These are phyloP conservation scores for Amphipoea lucens DNA, from an alignment of 2,888 invertebrate species.

Conservation along the genomic window DNA sequence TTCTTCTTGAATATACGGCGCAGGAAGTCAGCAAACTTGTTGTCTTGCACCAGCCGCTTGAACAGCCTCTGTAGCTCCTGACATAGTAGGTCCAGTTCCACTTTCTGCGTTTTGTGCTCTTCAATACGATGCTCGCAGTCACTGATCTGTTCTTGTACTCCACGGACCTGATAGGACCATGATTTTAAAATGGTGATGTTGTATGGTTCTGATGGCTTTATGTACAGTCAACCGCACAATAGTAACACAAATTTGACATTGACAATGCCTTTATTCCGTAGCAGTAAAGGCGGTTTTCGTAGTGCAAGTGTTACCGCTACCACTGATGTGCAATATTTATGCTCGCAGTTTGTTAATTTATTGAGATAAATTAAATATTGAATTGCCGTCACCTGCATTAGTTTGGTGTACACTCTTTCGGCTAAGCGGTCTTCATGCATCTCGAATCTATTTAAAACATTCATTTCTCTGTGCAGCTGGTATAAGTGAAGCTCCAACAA, in stretches of 20 bases:
- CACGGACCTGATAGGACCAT: slow-evolving; percentile 80
- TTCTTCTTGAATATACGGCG: slow-evolving; percentile 95
- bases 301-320: background rate
- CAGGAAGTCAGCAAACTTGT: slow-evolving; percentile 94
- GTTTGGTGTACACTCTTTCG: slow-evolving; percentile 90
- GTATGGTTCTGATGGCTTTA: background rate
- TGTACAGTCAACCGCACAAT: background rate
- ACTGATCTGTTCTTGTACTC: slow-evolving; percentile 87
- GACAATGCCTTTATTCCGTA: background rate
- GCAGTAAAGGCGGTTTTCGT: background rate
- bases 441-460: slow-evolving; percentile 93
- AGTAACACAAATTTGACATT: background rate
- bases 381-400: slow-evolving; percentile 81
- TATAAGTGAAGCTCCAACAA: slow-evolving; percentile 92
- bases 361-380: background rate
- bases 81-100: slow-evolving; percentile 73
- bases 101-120: slow-evolving; percentile 81
- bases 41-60: slow-evolving; percentile 91
- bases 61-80: slow-evolving; percentile 89
- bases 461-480: slow-evolving; percentile 93
- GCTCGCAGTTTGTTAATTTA: background rate
- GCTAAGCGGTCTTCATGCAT: slow-evolving; percentile 92
- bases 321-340: background rate
- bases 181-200: background rate
- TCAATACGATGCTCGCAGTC: slow-evolving; percentile 89